Base-by-base conservation (phyloP, 2,888 invertebrate species). In the Syritta pipiens region DNA sequence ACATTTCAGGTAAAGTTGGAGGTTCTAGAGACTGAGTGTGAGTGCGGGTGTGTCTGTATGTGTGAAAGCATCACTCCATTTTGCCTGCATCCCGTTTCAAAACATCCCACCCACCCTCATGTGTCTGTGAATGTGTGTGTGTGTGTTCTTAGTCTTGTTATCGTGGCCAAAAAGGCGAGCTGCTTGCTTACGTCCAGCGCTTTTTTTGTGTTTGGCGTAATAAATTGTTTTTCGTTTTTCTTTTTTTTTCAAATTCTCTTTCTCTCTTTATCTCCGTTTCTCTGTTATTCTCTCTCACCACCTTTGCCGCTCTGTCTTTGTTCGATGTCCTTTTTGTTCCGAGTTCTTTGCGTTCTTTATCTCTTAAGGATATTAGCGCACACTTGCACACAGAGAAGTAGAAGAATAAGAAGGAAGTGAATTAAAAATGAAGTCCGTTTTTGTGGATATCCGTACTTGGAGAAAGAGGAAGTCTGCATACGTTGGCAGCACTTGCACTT, bases 1-100 rank as follows among this genome's bases (percentile, higher is more conserved):
- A 79, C 57, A 74, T 68, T 74, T 79, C 79, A 79, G 79, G 79
- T 79, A 79, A 79, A 79, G 57, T 68, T 59, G 65, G 22, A 67
- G 60, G 28, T 26, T 75, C 12, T 55, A 4, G 60, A 32, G 51
- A 32, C 7, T 28, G 22, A 17, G 48, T 57, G 20, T 53, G 24
- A 44, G 42, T 32, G 62, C 4, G 35, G 6, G 57, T 53, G 40
- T 24, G 51, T 5, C n/a, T 24, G 24, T 60, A 10, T 20, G 14
- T 22, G 19, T 9, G 3, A 35, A 7, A 35, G 14, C 5, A 6
- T 19, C 35, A n/a, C n/a, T n/a, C n/a, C n/a, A n/a, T n/a, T n/a
- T n/a, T n/a, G n/a, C n/a, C n/a, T n/a, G n/a, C n/a, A n/a, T n/a
- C n/a, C n/a, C n/a, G n/a, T 3, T 12, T 24, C 37, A 42, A 37